phyloP scores from a whole-genome alignment of 2,113 vertebrate species.

The Galeopterus variegatus region DNA sequence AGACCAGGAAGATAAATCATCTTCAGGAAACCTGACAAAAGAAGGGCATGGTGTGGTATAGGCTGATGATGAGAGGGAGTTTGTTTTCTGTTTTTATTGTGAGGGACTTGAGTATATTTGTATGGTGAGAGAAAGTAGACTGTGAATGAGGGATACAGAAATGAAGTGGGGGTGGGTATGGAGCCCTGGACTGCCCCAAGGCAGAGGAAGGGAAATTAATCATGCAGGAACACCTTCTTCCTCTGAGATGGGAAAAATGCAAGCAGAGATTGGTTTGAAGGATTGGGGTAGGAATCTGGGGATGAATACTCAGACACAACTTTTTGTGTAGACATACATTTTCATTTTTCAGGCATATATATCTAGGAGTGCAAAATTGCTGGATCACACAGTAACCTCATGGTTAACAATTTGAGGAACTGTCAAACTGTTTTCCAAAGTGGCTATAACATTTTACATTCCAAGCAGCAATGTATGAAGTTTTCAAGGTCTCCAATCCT shows the following conservation, averaged over 20 bases:
- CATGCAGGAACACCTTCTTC: neutral
- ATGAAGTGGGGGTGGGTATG: neutral
- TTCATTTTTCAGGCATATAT: neutral
- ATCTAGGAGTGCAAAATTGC: neutral
- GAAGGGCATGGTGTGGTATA: neutral
- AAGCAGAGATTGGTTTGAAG: neutral
- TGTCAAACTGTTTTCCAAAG: neutral
- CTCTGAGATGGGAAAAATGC: neutral
- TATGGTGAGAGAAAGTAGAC: neutral
- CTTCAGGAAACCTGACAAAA: neutral
- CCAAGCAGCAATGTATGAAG: neutral
- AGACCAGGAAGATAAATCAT: neutral
- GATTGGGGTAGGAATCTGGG: neutral
- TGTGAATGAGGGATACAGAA: neutral
- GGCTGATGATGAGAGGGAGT: neutral
- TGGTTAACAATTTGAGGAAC: constrained; percentile 8
- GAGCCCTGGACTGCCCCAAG: neutral
- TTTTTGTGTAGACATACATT: neutral
- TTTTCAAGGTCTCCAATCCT: neutral
- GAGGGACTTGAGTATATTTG: neutral
- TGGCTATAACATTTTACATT: neutral
- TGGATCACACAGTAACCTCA: neutral
- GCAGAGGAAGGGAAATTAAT: neutral
- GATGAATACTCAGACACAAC: neutral
- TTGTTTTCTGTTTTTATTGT: neutral